Evolutionary conservation across 2,113 vertebrate species (phyloP).

Genomic region (Oryzias curvinotus): DNA sequence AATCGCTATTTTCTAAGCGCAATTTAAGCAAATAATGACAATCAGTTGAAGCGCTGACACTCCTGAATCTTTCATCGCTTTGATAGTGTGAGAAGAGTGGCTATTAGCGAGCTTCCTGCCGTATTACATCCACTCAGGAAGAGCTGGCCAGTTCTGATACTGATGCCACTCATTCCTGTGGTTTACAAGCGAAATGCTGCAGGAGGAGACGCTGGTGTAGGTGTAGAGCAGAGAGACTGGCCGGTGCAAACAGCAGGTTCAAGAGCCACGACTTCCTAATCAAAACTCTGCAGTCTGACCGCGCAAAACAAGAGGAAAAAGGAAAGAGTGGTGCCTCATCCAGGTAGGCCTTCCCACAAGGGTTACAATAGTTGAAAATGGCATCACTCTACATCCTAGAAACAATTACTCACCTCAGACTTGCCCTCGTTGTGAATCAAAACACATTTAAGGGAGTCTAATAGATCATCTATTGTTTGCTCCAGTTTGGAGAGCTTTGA

Average conservation of each 20-base stretch:
- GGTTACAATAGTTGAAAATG: constrained; percentile 34
- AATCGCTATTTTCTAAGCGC: constrained; percentile 31
- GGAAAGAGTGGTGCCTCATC: constrained; percentile 48
- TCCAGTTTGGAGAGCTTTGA: not conserved
- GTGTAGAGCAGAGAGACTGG: constrained; percentile 28
- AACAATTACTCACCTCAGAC: constrained; percentile 21
- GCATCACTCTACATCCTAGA: constrained; percentile 31
- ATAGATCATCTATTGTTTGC: constrained; percentile 39
- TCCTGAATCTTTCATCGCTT: constrained; percentile 30
- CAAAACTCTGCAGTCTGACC: constrained; percentile 55
- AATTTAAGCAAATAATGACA: constrained; percentile 13
- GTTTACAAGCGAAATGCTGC: constrained; percentile 50
- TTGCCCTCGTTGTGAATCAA: constrained; percentile 26
- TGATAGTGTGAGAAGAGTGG: constrained; percentile 46
- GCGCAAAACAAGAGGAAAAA: constrained; percentile 66
- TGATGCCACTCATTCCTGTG: constrained; percentile 60
- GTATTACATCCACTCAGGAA: constrained; percentile 78
- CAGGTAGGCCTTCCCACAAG: constrained; percentile 47
- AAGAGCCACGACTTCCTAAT: constrained; percentile 73
- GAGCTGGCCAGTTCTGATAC: constrained; percentile 77
- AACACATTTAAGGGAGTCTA: constrained; percentile 29
- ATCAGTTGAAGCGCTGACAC: constrained; percentile 29
- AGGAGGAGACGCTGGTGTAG: constrained; percentile 36
- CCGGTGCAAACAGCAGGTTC: constrained; percentile 55
- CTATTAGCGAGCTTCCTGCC: constrained; percentile 78